Evolutionary conservation across 2,888 invertebrate species (phyloP).

Genomic region (Netelia virgata): DNA sequence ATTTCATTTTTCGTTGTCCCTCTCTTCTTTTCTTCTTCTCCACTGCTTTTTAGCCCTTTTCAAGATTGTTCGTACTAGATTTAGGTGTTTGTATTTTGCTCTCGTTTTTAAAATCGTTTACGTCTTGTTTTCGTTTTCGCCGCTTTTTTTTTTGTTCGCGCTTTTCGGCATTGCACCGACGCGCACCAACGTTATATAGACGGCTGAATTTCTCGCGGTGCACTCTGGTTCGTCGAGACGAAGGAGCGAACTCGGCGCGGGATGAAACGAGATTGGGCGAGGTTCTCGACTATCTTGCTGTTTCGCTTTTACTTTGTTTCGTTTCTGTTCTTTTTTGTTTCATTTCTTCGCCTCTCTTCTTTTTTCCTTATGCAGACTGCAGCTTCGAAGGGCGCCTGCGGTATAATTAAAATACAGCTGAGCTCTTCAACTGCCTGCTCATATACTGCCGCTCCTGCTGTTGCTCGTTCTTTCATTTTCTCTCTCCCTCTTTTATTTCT

Average conservation of each 20-base stretch:
- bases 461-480: slow-evolving; percentile 68
- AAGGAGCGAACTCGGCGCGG: slow-evolving; percentile 55
- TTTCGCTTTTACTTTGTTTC: slow-evolving; percentile 8
- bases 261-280: slow-evolving; percentile 73
- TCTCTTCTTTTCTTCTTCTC: slow-evolving; percentile 57
- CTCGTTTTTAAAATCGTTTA: neutral
- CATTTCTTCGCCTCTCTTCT: slow-evolving; percentile 35
- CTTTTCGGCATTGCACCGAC: slow-evolving; percentile 71
- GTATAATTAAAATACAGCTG: slow-evolving; percentile 83
- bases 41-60: neutral
- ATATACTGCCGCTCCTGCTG: slow-evolving; percentile 72
- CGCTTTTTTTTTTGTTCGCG: slow-evolving; percentile 30
- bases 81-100: neutral
- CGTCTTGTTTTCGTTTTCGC: slow-evolving; percentile 2
- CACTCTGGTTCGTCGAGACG: slow-evolving; percentile 53
- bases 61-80: slow-evolving; percentile 34
- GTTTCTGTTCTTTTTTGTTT: slow-evolving; percentile 6
- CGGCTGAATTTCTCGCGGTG: slow-evolving; percentile 30
- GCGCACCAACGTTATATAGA: slow-evolving; percentile 66
- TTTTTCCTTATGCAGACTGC: slow-evolving; percentile 38
- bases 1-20: slow-evolving; percentile 68
- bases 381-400: slow-evolving; percentile 71
- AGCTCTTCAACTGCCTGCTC: slow-evolving; percentile 80
- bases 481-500: slow-evolving; percentile 50
- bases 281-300: slow-evolving; percentile 68